Evolutionary conservation across 2,113 vertebrate species (phyloP), one percentile per base, ranked within the genome.

Genomic region (Chaetorhynchus papuensis): DNA sequence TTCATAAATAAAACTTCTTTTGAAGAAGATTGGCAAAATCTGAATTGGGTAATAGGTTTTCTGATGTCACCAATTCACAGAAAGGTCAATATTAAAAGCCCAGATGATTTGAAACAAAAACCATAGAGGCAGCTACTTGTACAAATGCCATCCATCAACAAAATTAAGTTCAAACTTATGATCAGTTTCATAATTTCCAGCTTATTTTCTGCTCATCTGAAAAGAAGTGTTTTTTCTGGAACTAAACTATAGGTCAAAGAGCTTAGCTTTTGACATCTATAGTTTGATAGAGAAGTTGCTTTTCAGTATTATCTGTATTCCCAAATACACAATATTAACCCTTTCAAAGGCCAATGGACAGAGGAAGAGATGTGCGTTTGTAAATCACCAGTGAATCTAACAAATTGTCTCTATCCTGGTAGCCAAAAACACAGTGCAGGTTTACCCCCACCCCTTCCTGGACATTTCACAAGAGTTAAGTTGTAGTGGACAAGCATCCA

Each of bases 21-120:
- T 93, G 52, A 94, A 94, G 82, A 95, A 93, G 37, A 41, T 28
- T 94, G 92, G 64, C 90, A 96, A 77, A 86, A 91, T 89, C 49
- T 61, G 44, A 90, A 87, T 50, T 65, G 90, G 69, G 92, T 68
- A 92, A 71, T 76, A 87, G n/a, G 49, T 92, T 95, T 92, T 53
- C 72, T 93, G 76, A 93, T 94, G 89, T 96, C 86, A 96, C 69
- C 37, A 91, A 54, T 89, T 95, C 94, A 95, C 65, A 92, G 90
- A 94, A 93, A 92, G 65, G 72, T 79, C 83, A 89, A 23, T 57
- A 60, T 39, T 89, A 93, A 92, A 92, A 90, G 54, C 69, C 75
- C 54, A 91, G 49, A 90, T 86, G 53, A 88, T 86, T 95, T 86
- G 68, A 90, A 92, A 68, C 28, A 87, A 93, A 92, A 93, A 49